Percentiles rank a stretch among this genome's conserved stretches.
These are phyloP conservation scores for Pristionchus exspectatus DNA, from an alignment of 2,888 invertebrate genomes.

Conservation along the genomic window DNA sequence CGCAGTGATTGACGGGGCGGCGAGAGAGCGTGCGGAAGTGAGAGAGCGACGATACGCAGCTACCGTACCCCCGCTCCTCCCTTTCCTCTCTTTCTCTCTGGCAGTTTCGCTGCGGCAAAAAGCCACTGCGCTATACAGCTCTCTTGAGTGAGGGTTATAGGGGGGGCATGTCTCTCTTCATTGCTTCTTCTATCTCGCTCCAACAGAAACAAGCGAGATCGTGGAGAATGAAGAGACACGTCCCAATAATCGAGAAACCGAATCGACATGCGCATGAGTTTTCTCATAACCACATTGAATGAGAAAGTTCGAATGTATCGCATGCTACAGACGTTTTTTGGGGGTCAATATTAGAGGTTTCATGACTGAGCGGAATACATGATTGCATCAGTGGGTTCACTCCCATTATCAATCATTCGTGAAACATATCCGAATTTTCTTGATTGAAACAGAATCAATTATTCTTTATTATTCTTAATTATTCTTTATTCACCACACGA, in stretches of 20 bases:
- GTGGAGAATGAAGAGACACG: background rate
- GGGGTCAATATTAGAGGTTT: background rate
- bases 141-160: background rate
- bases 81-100: background rate
- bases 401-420: background rate
- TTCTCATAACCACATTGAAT: background rate
- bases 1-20: background rate
- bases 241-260: background rate
- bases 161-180: background rate
- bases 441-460: too few relatives aligned
- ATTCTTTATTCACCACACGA: too few relatives aligned
- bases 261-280: background rate
- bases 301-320: background rate
- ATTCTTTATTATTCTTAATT: too few relatives aligned
- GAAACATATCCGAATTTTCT: background rate
- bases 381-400: background rate
- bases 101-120: slow-evolving; percentile 30
- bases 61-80: slow-evolving; percentile 12
- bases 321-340: too few relatives aligned
- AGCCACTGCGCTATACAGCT: slow-evolving; percentile 33
- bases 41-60: slow-evolving; percentile 27
- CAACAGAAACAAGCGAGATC: background rate
- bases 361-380: background rate
- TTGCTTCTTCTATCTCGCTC: background rate
- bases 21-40: slow-evolving; percentile 21